Evolutionary conservation across 2,113 vertebrate species (phyloP).

Genomic region (Monarcha castaneiventris): DNA sequence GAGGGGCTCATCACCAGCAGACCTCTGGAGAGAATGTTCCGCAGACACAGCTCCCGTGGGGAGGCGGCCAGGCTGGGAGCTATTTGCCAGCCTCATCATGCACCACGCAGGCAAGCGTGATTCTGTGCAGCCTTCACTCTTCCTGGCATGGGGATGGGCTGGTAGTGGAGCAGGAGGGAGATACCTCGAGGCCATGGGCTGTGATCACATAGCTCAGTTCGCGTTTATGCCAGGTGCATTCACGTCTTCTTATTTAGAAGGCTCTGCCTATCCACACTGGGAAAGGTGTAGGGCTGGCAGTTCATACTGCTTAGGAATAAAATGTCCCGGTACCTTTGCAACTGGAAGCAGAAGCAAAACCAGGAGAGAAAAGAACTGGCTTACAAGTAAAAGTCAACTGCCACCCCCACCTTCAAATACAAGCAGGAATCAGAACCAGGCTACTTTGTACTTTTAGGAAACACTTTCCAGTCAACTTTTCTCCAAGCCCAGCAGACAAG

Average conservation of each 20-base stretch:
- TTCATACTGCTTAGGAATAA: not conserved
- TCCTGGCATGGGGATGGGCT: not conserved
- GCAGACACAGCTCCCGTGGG: conserved; percentile 21
- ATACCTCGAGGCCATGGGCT: not conserved
- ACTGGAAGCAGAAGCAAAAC: not conserved
- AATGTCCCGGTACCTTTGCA: not conserved
- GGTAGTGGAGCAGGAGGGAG: not conserved
- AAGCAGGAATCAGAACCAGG: not conserved
- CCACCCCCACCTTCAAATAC: not conserved
- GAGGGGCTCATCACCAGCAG: not conserved
- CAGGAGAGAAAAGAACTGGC: not conserved
- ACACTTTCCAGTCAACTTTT: not conserved
- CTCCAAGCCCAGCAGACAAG: not conserved
- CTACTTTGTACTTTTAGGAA: not conserved
- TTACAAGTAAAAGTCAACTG: not conserved
- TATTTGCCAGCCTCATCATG: not conserved
- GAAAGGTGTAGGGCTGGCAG: not conserved
- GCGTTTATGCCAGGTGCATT: not conserved
- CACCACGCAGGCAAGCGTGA: fast-evolving
- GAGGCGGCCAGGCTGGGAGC: conserved; percentile 28
- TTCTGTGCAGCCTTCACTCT: not conserved
- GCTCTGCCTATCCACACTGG: not conserved
- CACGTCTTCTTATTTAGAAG: not conserved
- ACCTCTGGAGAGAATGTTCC: not conserved
- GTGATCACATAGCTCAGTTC: not conserved